phyloP scores from a whole-genome alignment of 2,888 invertebrate genomes.

The Anaspis maculata region DNA sequence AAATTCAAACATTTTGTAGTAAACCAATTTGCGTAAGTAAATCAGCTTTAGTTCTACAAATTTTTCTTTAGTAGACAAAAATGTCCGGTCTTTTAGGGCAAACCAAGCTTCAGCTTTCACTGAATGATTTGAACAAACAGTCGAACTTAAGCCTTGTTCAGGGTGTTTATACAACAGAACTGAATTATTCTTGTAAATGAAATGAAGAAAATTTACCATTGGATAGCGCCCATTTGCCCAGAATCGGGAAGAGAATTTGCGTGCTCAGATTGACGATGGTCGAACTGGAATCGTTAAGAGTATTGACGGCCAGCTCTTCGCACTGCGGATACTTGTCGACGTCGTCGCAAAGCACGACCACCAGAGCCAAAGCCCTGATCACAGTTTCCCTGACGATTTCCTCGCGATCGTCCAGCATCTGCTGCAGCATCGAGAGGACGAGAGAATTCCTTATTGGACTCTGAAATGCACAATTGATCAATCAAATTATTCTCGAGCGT shows the following conservation, averaged over 20 bases:
- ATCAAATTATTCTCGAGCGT: background rate
- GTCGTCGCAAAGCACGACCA: slow-evolving; percentile 57
- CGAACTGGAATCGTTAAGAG: slow-evolving; percentile 50
- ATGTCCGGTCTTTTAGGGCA: too few relatives aligned
- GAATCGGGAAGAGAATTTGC: slow-evolving; percentile 51
- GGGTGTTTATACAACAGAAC: too few relatives aligned
- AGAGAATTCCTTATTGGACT: slow-evolving; percentile 57
- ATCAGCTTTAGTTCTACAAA: too few relatives aligned
- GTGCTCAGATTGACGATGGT: slow-evolving; percentile 47
- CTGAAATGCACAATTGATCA: slow-evolving; percentile 29
- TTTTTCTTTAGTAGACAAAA: too few relatives aligned
- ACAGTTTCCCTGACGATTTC: slow-evolving; percentile 53
- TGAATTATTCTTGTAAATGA: slow-evolving; percentile 38
- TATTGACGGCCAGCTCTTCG: slow-evolving; percentile 50
- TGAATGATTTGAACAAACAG: too few relatives aligned
- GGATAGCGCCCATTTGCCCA: slow-evolving; percentile 54
- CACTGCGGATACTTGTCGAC: slow-evolving; percentile 54
- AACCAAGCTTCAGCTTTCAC: too few relatives aligned
- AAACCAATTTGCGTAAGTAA: too few relatives aligned
- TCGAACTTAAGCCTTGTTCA: too few relatives aligned
- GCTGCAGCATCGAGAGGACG: slow-evolving; percentile 62
- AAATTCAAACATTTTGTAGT: too few relatives aligned
- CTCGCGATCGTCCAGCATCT: slow-evolving; percentile 62
- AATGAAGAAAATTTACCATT: slow-evolving; percentile 23
- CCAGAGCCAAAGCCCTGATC: slow-evolving; percentile 51